Percentiles rank a stretch among this genome's conserved stretches.
Conservation (phyloP, 2,113 vertebrate genomes). For the Alethe castanea region DNA sequence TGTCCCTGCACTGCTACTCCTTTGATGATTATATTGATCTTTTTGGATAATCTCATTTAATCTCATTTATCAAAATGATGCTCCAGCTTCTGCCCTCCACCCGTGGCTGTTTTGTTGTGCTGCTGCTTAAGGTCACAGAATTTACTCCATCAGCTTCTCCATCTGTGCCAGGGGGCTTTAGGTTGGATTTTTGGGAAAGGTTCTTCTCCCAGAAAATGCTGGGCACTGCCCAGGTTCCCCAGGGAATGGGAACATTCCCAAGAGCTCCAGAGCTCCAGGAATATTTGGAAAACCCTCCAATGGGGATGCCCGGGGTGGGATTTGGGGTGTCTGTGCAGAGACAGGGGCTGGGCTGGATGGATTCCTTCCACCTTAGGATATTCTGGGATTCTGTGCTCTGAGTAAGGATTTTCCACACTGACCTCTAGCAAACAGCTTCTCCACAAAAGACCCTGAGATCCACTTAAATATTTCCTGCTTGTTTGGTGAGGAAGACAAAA, state of each 20-base stretch:
- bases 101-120: background rate
- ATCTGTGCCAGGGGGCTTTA: no score
- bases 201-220: background rate
- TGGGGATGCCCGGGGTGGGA: background rate
- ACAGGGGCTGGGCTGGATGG: fast-evolving
- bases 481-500: background rate
- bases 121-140: background rate
- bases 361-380: background rate
- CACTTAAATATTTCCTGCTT: background rate
- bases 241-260: background rate
- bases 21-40: background rate
- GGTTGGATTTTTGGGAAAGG: fast-evolving
- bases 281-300: fast-evolving
- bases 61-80: background rate
- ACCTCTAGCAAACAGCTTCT: background rate
- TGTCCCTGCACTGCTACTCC: background rate
- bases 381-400: background rate
- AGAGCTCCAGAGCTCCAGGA: background rate
- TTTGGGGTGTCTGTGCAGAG: background rate
- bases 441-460: background rate
- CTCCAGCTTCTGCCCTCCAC: background rate
- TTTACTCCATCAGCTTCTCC: background rate
- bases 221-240: background rate
- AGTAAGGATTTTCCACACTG: background rate
- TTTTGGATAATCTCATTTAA: background rate